Percentiles rank a stretch among this genome's conserved stretches.
Conservation (phyloP, 1,140 invertebrate genomes). For the Tetragnatha versicolor region DNA sequence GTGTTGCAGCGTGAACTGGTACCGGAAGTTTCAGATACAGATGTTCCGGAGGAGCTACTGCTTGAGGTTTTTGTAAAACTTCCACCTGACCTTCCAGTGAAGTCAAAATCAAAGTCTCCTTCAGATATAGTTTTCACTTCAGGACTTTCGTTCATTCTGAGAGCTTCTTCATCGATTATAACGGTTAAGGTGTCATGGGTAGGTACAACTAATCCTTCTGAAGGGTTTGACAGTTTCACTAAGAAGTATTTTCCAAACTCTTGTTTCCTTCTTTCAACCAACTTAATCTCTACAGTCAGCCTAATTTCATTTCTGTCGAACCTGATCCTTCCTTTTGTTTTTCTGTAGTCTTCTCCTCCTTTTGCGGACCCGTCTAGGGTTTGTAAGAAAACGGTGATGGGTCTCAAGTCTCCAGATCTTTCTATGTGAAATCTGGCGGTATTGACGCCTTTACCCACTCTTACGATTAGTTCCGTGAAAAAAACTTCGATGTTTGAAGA, state of each 20-base stretch:
- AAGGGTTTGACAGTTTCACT: neutral
- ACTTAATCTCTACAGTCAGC: conserved; percentile 67
- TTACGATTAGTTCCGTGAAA: conserved; percentile 69
- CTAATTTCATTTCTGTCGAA: conserved; percentile 70
- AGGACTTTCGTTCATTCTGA: too few relatives aligned
- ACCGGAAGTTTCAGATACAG: too few relatives aligned
- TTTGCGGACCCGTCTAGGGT: conserved; percentile 71
- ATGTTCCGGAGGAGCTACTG: too few relatives aligned
- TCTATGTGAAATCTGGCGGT: conserved; percentile 67
- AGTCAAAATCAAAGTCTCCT: too few relatives aligned
- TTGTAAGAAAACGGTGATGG: conserved; percentile 68
- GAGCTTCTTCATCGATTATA: neutral
- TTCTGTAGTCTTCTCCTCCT: conserved; percentile 68
- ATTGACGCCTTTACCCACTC: conserved; percentile 71
- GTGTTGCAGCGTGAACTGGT: too few relatives aligned
- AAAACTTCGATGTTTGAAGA: conserved; percentile 61
- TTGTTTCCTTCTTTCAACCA: neutral
- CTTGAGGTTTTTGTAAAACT: too few relatives aligned
- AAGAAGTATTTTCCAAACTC: neutral
- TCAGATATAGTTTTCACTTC: too few relatives aligned
- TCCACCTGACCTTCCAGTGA: too few relatives aligned
- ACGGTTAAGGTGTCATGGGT: neutral
- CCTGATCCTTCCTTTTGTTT: conserved; percentile 66
- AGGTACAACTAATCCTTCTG: neutral
- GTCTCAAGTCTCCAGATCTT: conserved; percentile 69